Evolutionary conservation across 2,113 vertebrate species (phyloP).

Genomic region (Oreochromis niloticus): DNA sequence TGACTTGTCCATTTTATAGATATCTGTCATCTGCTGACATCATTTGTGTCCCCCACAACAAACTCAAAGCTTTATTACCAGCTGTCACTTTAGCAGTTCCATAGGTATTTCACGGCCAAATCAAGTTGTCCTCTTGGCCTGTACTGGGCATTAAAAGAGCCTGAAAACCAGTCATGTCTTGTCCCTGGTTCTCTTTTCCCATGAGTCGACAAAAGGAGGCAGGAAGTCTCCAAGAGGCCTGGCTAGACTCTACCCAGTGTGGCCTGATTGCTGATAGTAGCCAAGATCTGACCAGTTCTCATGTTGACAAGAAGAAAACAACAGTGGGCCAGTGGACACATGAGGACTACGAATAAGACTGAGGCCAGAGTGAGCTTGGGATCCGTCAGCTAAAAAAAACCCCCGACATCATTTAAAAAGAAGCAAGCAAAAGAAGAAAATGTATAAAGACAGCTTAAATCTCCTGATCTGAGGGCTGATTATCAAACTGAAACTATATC

Average conservation of each 20-base stretch:
- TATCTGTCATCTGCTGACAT: not conserved
- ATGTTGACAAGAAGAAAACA: constrained; percentile 13
- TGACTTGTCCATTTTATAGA: not conserved
- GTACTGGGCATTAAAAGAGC: not conserved
- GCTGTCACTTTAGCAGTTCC: not conserved
- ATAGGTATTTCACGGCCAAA: not conserved
- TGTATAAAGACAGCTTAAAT: not conserved
- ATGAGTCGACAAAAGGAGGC: constrained; percentile 49
- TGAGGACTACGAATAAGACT: constrained; percentile 4
- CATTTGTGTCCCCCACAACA: not conserved
- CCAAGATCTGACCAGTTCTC: constrained; percentile 21
- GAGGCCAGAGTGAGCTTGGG: not conserved
- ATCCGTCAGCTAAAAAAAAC: not conserved
- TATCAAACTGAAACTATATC: not conserved
- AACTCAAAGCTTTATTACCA: not conserved
- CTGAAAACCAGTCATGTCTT: constrained; percentile 2
- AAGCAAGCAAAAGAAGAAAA: not conserved
- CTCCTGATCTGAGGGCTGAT: not conserved
- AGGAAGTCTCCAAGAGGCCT: constrained; percentile 47
- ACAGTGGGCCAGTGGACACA: not conserved
- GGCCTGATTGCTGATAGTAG: constrained; percentile 31
- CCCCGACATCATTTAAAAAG: not conserved
- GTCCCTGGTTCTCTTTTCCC: constrained; percentile 43
- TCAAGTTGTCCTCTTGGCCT: not conserved
- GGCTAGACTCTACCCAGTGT: constrained; percentile 26